These are phyloP conservation scores for Napeogenes inachia DNA, from an alignment of 2,888 invertebrate species.

Conservation along the genomic window DNA sequence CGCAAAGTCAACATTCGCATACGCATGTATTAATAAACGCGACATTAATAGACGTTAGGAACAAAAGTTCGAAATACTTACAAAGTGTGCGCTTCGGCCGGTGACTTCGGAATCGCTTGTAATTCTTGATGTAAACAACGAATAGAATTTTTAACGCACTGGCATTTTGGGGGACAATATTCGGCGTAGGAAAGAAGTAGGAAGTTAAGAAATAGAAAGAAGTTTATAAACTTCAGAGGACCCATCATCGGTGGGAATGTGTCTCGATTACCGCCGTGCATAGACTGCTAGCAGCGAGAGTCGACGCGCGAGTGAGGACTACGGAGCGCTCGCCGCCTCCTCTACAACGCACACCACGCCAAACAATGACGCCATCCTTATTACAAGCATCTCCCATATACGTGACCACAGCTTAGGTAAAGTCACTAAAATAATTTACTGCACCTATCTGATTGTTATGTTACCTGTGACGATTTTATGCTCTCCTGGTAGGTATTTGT, in stretches of 20 bases:
- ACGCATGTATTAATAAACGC: slow-evolving; percentile 26
- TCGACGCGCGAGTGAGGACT: slow-evolving; percentile 35
- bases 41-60: slow-evolving; percentile 26
- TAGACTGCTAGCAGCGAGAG: slow-evolving; percentile 34
- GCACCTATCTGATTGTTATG: too few species aligned
- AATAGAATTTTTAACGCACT: slow-evolving; percentile 51
- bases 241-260: slow-evolving; percentile 38
- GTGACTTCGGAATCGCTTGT: slow-evolving; percentile 47
- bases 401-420: neutral
- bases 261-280: slow-evolving; percentile 20
- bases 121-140: slow-evolving; percentile 56
- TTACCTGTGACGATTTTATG: too few species aligned
- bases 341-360: slow-evolving; percentile 13
- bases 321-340: slow-evolving; percentile 2
- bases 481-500: too few species aligned
- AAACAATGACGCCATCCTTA: slow-evolving; percentile 23
- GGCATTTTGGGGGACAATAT: slow-evolving; percentile 55
- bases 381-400: slow-evolving; percentile 7
- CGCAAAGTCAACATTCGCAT: slow-evolving; percentile 23
- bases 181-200: slow-evolving; percentile 36
- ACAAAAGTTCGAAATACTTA: slow-evolving; percentile 47
- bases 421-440: slow-evolving; percentile 1
- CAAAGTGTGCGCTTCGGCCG: slow-evolving; percentile 57
- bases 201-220: slow-evolving; percentile 45
- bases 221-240: slow-evolving; percentile 37